phyloP scores from a whole-genome alignment of 2,797 vertebrate genomes.

The Yasuhikotakia modesta region DNA sequence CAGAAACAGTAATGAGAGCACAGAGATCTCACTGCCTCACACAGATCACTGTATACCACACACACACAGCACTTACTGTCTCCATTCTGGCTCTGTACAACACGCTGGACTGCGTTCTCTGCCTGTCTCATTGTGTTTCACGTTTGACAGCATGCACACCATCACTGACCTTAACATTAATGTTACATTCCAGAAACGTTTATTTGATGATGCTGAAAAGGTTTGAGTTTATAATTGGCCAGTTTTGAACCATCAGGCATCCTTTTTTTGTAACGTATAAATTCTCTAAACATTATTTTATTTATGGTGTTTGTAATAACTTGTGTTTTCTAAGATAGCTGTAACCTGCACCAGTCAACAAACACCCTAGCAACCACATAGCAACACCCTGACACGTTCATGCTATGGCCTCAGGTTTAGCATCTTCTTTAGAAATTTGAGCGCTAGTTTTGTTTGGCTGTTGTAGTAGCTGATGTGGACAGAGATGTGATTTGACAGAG shows the following conservation, averaged over 20 bases:
- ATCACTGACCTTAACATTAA: background rate
- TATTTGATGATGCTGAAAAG: background rate
- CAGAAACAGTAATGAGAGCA: constrained; percentile 66
- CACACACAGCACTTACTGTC: constrained; percentile 21
- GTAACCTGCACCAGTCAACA: background rate
- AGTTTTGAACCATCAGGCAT: background rate
- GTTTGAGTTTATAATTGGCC: no score
- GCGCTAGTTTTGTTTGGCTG: background rate
- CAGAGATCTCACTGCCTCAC: constrained; percentile 44
- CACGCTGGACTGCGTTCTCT: background rate
- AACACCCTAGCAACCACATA: background rate
- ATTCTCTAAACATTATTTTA: background rate
- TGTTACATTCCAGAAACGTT: background rate
- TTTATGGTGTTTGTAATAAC: background rate
- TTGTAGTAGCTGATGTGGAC: background rate
- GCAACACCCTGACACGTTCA: background rate
- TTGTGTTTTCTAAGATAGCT: background rate
- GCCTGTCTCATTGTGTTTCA: background rate
- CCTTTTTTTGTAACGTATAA: background rate
- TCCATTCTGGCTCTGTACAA: background rate
- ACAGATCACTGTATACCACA: constrained; percentile 31
- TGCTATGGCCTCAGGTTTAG: background rate
- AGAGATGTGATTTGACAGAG: background rate
- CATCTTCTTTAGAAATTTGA: background rate
- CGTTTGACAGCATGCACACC: background rate